Evolutionary conservation across 1,140 invertebrate species (phyloP).

Genomic region (Nasonia giraulti): DNA sequence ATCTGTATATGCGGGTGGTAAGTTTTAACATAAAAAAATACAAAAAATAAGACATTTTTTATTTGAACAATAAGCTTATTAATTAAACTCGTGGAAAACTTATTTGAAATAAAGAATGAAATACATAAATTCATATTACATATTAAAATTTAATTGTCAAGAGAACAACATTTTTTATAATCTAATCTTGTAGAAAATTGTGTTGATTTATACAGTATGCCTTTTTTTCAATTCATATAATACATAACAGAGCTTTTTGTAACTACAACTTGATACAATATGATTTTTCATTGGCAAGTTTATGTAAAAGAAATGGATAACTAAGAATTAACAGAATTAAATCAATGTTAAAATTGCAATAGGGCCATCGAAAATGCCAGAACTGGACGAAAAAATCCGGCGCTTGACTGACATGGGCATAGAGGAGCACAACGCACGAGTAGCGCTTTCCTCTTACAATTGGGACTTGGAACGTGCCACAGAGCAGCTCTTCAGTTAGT

Average conservation of each 20-base stretch:
- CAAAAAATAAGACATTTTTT: too few species aligned
- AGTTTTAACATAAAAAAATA: slow-evolving; percentile 38
- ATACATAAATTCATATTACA: too few species aligned
- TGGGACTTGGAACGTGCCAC: slow-evolving; percentile 93
- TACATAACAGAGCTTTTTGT: too few species aligned
- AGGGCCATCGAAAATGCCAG: slow-evolving; percentile 83
- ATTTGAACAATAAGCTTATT: background rate
- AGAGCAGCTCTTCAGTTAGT: slow-evolving; percentile 92
- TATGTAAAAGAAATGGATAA: background rate
- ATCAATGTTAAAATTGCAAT: slow-evolving; percentile 4
- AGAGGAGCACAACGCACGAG: slow-evolving; percentile 86
- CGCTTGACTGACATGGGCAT: slow-evolving; percentile 91
- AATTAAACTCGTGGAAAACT: background rate
- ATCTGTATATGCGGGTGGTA: slow-evolving; percentile 92
- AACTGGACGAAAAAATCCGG: slow-evolving; percentile 89
- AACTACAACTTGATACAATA: slow-evolving; percentile 2
- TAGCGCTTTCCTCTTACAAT: slow-evolving; percentile 90
- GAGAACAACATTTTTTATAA: background rate
- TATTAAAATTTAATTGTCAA: background rate
- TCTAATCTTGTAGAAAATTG: too few species aligned
- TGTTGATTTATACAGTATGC: too few species aligned
- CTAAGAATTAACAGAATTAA: too few species aligned
- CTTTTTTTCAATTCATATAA: too few species aligned
- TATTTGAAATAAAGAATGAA: slow-evolving; percentile 4
- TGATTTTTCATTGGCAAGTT: background rate